These are phyloP conservation scores for Arrhopalites spinosus DNA, from an alignment of 2,888 invertebrate species.

Conservation along the genomic window DNA sequence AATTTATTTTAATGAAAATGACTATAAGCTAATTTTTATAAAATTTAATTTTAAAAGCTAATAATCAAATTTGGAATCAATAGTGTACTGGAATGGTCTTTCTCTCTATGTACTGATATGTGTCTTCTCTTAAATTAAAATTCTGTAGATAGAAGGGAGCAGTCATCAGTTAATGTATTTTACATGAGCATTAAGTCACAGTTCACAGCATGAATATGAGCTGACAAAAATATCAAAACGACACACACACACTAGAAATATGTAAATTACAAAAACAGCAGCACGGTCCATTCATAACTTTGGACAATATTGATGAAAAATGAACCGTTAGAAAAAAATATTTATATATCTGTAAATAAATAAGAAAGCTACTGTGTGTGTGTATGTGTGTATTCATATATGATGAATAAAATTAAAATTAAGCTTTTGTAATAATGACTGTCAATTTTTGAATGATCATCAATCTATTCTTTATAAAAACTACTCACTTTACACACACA, in stretches of 20 bases:
- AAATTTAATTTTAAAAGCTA: no score
- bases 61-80: no score
- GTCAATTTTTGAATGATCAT: slow-evolving; percentile 7
- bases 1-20: no score
- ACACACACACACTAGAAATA: not conserved
- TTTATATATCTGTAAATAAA: not conserved
- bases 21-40: no score
- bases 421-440: slow-evolving; percentile 1
- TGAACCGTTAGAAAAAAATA: not conserved
- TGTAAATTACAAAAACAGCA: not conserved
- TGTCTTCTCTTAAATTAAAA: no score
- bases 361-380: slow-evolving; percentile 9
- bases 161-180: no score
- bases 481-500: not conserved
- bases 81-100: no score
- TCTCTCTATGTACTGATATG: no score
- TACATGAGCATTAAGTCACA: not conserved
- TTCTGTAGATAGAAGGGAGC: no score
- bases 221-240: slow-evolving; percentile 11
- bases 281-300: not conserved
- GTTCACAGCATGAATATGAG: slow-evolving; percentile 5
- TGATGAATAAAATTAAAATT: slow-evolving; percentile 1
- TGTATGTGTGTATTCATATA: not conserved
- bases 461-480: slow-evolving; percentile 5
- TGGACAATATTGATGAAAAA: not conserved